Percentiles rank a stretch among this genome's conserved stretches.
Conservation (phyloP, 2,797 vertebrate species). For the Mormyrops boulengeri region DNA sequence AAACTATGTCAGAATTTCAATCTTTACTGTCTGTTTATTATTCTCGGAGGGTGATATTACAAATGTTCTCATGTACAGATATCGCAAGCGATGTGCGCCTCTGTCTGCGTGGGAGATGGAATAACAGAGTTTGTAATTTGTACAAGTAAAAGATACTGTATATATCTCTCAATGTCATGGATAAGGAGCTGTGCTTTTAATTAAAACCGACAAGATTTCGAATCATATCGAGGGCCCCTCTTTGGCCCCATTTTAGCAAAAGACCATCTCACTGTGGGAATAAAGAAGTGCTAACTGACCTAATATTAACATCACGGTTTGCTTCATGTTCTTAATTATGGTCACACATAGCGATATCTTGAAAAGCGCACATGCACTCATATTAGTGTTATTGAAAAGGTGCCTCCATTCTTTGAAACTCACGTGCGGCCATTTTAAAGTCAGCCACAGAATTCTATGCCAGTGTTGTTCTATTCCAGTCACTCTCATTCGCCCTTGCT, state of each 20-base stretch:
- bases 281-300: neutral
- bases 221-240: neutral
- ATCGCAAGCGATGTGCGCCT: neutral
- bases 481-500: neutral
- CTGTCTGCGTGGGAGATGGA: neutral
- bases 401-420: neutral
- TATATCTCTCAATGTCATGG: neutral
- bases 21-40: slow-evolving; percentile 85
- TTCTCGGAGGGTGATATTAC: slow-evolving; percentile 79
- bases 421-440: neutral
- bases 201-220: neutral
- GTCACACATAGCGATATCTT: neutral
- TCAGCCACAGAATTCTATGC: neutral
- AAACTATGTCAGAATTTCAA: slow-evolving; percentile 89
- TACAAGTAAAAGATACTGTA: neutral
- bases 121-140: neutral
- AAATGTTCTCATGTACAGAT: slow-evolving; percentile 73
- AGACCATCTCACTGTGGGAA: neutral
- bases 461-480: too few relatives aligned
- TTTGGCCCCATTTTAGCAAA: neutral
- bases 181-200: neutral
- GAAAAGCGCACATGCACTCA: neutral
- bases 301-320: neutral
- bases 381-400: neutral
- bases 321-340: neutral